phyloP scores from a whole-genome alignment of 2,797 vertebrate genomes.

The Sebastes ruberrimus region DNA sequence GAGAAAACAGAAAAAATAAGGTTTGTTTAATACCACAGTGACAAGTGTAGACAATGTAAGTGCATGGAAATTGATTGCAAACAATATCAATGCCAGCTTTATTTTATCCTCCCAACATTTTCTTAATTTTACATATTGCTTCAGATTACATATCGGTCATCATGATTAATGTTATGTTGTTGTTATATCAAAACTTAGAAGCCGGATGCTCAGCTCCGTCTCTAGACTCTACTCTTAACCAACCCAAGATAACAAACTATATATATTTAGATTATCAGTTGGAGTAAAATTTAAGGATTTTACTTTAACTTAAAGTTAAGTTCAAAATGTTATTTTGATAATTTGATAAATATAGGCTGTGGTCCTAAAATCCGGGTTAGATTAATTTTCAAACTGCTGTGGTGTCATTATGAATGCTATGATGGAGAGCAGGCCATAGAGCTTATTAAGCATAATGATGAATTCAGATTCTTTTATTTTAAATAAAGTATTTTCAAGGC shows the following conservation, averaged over 20 bases:
- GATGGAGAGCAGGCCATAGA: neutral
- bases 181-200: neutral
- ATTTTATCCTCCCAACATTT: neutral
- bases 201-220: too few species aligned
- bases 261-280: neutral
- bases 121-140: neutral
- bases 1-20: neutral
- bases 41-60: neutral
- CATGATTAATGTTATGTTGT: rapidly evolving
- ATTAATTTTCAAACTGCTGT: neutral
- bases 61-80: neutral
- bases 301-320: neutral
- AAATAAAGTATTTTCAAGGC: neutral
- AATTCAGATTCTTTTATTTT: neutral
- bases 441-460: too few species aligned
- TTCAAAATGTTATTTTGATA: neutral
- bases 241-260: too few species aligned
- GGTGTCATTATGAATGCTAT: neutral
- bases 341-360: neutral
- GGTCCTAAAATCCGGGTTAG: neutral
- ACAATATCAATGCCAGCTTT: neutral
- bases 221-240: too few species aligned
- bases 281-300: neutral
- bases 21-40: neutral
- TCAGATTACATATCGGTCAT: neutral